Evolutionary conservation across 1,140 invertebrate species (phyloP), one percentile per base, ranked within the genome.

Genomic region (Orussus abietinus): DNA sequence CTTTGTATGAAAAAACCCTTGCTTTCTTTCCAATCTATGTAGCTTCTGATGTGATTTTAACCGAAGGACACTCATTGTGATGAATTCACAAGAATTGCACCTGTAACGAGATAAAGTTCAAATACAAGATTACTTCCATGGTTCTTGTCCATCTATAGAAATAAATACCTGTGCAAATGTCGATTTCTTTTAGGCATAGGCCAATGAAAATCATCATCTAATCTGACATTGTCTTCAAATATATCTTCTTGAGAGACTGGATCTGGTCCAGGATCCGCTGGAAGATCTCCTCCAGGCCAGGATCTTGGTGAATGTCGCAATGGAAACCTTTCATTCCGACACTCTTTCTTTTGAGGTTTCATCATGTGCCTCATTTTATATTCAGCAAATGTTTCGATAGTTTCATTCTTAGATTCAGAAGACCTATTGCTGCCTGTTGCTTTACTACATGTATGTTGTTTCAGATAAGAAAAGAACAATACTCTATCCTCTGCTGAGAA

Each of bases 261-360:
- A 32, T 32, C 31, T 14, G 31, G 31, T 14, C 31, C 31, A 32
- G 31, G 31, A 32, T 32, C 31, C 7, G 31, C 31, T 9, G 31
- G 31, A 10, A 32, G 31, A 32, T 32, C 31, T 9, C 31, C 31
- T 9, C 14, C 31, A 9, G 31, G 31, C 31, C 31, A 32, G 7
- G 31, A 1, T 13, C 31, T 32, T 7, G 10, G 7, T 14, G 10
- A 32, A 7, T 7, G 7, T 32, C 14, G 1, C 7, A 9, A 9
- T 32, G 7, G 9, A 10, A 1, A 7, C 12, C 2, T 7, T 32
- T 7, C 31, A 7, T 11, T 13, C 12, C 7, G 10, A 9, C 14
- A 1, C 1, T 32, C 10, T 12, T 14, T 32, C 31, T 12, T 10
- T 32, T 14, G 10, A n/a, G 7, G 7, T 32, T 25, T 14, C 12